These are phyloP conservation scores for Cheilosia urbana DNA, from an alignment of 2,888 invertebrate species.

Conservation along the genomic window DNA sequence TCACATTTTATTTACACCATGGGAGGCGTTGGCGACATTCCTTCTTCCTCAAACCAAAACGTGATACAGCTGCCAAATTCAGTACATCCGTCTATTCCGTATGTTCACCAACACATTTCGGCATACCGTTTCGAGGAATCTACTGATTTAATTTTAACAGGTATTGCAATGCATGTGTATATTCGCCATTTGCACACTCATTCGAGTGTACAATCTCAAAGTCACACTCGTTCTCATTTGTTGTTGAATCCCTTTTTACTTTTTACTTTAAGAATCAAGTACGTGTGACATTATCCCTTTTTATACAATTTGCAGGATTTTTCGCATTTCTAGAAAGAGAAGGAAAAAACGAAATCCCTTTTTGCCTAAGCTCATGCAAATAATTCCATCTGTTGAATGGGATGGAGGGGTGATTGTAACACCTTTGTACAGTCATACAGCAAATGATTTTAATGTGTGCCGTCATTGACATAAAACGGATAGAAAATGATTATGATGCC, in stretches of 20 bases:
- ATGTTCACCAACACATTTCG: slow-evolving; percentile 6
- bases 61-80: slow-evolving; percentile 32
- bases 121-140: slow-evolving; percentile 10
- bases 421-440: background rate
- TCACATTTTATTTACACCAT: slow-evolving; percentile 20
- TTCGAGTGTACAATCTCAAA: slow-evolving; percentile 12
- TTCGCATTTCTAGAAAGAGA: slow-evolving; percentile 20
- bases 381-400: background rate
- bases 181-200: background rate
- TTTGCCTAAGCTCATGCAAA: slow-evolving; percentile 34
- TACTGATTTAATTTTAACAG: slow-evolving; percentile 43
- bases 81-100: background rate
- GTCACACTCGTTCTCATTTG: slow-evolving; percentile 21
- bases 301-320: slow-evolving; percentile 34
- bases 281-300: slow-evolving; percentile 61
- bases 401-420: background rate
- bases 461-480: slow-evolving; percentile 34
- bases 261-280: slow-evolving; percentile 51
- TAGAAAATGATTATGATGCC: slow-evolving; percentile 20
- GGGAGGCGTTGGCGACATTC: slow-evolving; percentile 1
- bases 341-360: slow-evolving; percentile 21
- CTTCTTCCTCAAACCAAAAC: background rate
- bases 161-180: background rate
- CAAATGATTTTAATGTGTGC: slow-evolving; percentile 1
- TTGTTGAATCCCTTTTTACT: slow-evolving; percentile 30